phyloP scores from a whole-genome alignment of 2,888 invertebrate species.

The Aleiodes testaceus region DNA sequence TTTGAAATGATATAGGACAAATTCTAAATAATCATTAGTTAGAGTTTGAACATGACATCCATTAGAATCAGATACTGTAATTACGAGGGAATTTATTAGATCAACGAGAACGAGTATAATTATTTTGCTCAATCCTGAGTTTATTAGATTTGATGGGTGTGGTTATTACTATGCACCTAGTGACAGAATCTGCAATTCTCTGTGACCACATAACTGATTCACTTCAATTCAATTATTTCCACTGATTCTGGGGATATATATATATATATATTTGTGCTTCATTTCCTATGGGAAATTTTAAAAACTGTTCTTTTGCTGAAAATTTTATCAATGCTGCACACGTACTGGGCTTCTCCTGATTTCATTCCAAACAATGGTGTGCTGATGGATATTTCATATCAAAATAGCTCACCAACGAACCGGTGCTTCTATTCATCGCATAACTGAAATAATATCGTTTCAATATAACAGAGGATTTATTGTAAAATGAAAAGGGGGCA shows the following conservation, averaged over 20 bases:
- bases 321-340: conserved; percentile 5
- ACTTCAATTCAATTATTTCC: background rate
- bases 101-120: conserved; percentile 13
- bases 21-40: background rate
- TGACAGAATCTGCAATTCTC: conserved; percentile 5
- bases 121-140: conserved; percentile 33
- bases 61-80: background rate
- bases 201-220: background rate
- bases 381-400: conserved; percentile 19
- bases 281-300: background rate
- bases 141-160: conserved; percentile 27
- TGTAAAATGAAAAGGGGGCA: background rate
- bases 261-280: background rate
- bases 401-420: too few species aligned
- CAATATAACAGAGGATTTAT: conserved; percentile 2
- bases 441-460: conserved; percentile 19
- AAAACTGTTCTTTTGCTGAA: background rate
- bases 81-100: background rate
- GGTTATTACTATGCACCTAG: conserved; percentile 10
- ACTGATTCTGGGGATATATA: background rate
- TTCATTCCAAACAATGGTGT: background rate
- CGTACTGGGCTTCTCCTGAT: conserved; percentile 8
- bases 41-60: background rate
- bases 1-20: background rate
- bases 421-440: conserved; percentile 2